phyloP scores from a whole-genome alignment of 1,140 invertebrate genomes.

The Ostrea denselamellosa region DNA sequence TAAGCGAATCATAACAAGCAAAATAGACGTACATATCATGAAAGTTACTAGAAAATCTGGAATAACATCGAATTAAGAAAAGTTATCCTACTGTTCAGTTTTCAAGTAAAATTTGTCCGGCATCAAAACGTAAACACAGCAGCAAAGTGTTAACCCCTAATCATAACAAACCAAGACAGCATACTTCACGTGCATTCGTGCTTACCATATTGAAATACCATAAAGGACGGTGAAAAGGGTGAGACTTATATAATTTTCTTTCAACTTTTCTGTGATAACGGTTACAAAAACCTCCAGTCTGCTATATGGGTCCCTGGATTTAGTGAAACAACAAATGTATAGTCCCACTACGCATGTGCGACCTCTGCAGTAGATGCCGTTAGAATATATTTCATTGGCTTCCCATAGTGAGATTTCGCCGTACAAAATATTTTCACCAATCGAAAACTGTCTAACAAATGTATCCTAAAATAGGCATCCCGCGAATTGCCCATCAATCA shows the following conservation, averaged over 20 bases:
- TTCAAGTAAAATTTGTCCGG: neutral
- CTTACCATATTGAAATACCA: constrained; percentile 24
- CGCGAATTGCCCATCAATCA: neutral
- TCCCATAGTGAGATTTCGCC: constrained; percentile 2
- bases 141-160: neutral
- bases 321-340: constrained; percentile 60
- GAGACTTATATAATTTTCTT: neutral
- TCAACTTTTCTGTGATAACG: constrained; percentile 28
- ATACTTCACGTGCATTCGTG: neutral
- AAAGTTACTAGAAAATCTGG: neutral
- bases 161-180: constrained; percentile 32
- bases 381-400: constrained; percentile 61
- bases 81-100: neutral
- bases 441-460: constrained; percentile 47
- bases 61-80: neutral
- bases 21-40: neutral
- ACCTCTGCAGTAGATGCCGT: neutral
- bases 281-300: constrained; percentile 34
- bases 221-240: constrained; percentile 12
- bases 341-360: constrained; percentile 59
- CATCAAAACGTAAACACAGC: constrained; percentile 13
- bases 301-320: constrained; percentile 63
- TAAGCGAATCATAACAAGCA: neutral
- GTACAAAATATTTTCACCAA: constrained; percentile 48
- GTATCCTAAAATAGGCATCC: constrained; percentile 48